These are phyloP conservation scores for Sinopyrophorus schimmeli DNA, from an alignment of 2,888 invertebrate species.

Conservation along the genomic window DNA sequence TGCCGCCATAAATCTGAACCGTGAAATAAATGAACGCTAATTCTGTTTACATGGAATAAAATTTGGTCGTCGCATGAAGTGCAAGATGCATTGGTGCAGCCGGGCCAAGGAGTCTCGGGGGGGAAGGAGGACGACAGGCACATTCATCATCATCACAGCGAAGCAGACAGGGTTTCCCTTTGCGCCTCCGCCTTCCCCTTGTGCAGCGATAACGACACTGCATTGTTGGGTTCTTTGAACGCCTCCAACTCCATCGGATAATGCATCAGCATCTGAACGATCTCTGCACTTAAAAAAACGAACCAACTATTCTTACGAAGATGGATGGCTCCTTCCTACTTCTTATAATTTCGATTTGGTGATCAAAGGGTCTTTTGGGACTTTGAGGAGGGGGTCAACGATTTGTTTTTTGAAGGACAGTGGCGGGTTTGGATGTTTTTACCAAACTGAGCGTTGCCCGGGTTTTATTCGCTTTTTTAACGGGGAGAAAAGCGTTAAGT, in stretches of 20 bases:
- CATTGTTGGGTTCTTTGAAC: conserved; percentile 39
- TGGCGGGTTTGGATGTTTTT: too few species aligned
- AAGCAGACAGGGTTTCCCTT: conserved; percentile 45
- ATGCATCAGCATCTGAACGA: conserved; percentile 29
- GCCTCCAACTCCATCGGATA: conserved; percentile 34
- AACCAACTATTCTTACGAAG: conserved; percentile 13
- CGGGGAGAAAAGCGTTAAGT: too few species aligned
- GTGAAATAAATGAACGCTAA: conserved; percentile 16
- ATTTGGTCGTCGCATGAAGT: conserved; percentile 24
- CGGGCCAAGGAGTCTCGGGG: conserved; percentile 36
- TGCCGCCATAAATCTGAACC: conserved; percentile 12
- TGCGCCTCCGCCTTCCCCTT: conserved; percentile 32
- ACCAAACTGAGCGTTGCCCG: too few species aligned
- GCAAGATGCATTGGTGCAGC: conserved; percentile 26
- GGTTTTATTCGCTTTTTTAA: too few species aligned
- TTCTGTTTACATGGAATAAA: conserved; percentile 33
- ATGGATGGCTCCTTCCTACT: conserved; percentile 19
- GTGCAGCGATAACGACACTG: conserved; percentile 43
- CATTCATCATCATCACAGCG: conserved; percentile 51
- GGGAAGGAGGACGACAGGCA: conserved; percentile 44
- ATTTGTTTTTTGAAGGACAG: too few species aligned
- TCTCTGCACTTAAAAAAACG: conserved; percentile 22
- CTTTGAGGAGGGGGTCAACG: too few species aligned
- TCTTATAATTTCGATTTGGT: too few species aligned
- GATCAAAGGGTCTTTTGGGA: too few species aligned